Base-by-base conservation (phyloP, 2,888 invertebrate species). In the Hoplodrina ambigua region DNA sequence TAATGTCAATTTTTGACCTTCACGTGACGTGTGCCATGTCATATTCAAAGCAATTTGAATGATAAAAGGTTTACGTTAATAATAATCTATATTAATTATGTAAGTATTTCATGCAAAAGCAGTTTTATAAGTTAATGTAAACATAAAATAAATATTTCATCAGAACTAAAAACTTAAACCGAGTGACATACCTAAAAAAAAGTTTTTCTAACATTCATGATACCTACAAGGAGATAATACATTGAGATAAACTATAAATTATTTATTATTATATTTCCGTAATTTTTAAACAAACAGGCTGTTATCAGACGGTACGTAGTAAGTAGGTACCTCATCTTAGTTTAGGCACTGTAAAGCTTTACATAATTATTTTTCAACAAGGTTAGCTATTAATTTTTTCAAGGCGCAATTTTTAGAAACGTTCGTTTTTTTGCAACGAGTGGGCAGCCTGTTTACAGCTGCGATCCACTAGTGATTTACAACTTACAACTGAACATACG, bases 361-460 rank as follows among this genome's bases (percentile, higher is more conserved):
- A 53, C 81, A 68, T 73, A 80, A 83, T 83, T 86, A 88, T 87
- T 86, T 90, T 90, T 88, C 87, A 88, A 86, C 90, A 86, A 91
- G 87, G 88, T 89, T 87, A 87, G 88, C 89, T 87, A 87, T 88
- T 83, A 87, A 85, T 86, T 87, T 68, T 76, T 88, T 87, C 87
- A 87, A 87, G 86, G 85, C 80, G 83, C 59, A 75, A 74, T 87
- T 89, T 90, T 88, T 85, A 86, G 67, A 86, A 87, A 84, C 81
- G 75, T 83, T 84, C 70, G 76, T 75, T 82, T 91, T 25, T 91
- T 86, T 88, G 88, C 89, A 85, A 85, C 84, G 90, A 83, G 91
- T 91, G 91, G 89, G 92, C 85, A 87, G 90, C 87, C 85, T 94
- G 92, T 92, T 92, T 93, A 93, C 88, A 88, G 89, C 86, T 86